Evolutionary conservation across 2,113 vertebrate genomes (phyloP).

Genomic region (Puntigrus tetrazona): DNA sequence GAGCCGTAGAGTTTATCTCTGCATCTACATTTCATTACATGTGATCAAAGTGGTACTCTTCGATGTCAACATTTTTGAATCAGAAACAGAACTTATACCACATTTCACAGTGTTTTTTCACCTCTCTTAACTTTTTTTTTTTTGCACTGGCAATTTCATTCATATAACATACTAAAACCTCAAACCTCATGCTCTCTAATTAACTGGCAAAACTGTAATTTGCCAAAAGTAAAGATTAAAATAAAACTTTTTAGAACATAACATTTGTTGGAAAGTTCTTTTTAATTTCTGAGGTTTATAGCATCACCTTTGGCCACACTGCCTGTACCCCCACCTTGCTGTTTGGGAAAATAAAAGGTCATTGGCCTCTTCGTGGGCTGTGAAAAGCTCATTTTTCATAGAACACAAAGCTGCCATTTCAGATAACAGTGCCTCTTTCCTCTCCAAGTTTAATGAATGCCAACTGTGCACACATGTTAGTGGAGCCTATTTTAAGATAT

Average conservation of each 20-base stretch:
- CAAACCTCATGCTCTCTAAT: background rate
- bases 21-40: slow-evolving; percentile 11
- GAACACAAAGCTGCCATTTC: slow-evolving; percentile 74
- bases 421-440: slow-evolving; percentile 76
- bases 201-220: background rate
- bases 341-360: slow-evolving; percentile 63
- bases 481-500: slow-evolving; percentile 67
- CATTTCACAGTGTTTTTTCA: background rate
- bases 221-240: background rate
- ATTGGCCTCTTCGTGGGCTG: slow-evolving; percentile 61
- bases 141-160: background rate
- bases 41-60: slow-evolving; percentile 11
- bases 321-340: slow-evolving; percentile 19
- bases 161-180: too few relatives aligned
- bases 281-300: slow-evolving; percentile 6
- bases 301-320: background rate
- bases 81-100: slow-evolving; percentile 1
- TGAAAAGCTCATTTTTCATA: slow-evolving; percentile 71
- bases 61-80: background rate
- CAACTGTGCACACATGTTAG: slow-evolving; percentile 56
- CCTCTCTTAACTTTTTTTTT: background rate
- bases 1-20: slow-evolving; percentile 4
- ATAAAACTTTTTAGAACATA: background rate
- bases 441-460: slow-evolving; percentile 64
- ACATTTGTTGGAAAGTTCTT: background rate